These are phyloP conservation scores for Rhea americana DNA, from an alignment of 2,113 vertebrate species.

Conservation along the genomic window DNA sequence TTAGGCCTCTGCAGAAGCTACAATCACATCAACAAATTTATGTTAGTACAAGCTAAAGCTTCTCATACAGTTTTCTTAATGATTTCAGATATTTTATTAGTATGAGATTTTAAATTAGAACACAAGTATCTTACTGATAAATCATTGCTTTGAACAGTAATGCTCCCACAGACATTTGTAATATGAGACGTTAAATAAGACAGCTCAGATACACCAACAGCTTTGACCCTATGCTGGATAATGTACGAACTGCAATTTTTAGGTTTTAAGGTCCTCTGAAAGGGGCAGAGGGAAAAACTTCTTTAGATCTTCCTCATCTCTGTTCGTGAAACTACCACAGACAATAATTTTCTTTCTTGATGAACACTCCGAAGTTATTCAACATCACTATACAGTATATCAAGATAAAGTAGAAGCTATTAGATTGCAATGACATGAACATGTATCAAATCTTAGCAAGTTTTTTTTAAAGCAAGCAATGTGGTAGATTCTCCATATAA, in stretches of 20 bases:
- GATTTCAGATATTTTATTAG: neutral
- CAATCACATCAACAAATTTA: neutral
- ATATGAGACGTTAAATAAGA: neutral
- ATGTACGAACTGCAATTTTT: accelerated
- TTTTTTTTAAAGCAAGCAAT: neutral
- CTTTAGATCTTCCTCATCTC: neutral
- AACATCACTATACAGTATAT: neutral
- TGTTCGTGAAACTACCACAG: neutral
- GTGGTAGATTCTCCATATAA: neutral
- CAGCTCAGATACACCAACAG: neutral
- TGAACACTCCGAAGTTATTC: neutral
- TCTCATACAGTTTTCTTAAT: too few relatives aligned
- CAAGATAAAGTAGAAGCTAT: neutral
- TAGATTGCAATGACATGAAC: neutral
- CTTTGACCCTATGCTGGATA: neutral
- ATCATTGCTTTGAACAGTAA: neutral
- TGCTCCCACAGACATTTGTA: accelerated
- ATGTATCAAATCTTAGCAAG: neutral
- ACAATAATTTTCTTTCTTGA: neutral
- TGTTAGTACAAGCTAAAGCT: neutral
- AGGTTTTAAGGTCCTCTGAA: neutral
- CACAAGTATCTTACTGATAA: neutral
- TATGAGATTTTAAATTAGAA: neutral
- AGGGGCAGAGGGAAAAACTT: neutral
- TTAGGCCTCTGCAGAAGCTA: neutral